These are phyloP conservation scores for Cyanocitta stelleri DNA, from an alignment of 2,113 vertebrate species.

Conservation along the genomic window DNA sequence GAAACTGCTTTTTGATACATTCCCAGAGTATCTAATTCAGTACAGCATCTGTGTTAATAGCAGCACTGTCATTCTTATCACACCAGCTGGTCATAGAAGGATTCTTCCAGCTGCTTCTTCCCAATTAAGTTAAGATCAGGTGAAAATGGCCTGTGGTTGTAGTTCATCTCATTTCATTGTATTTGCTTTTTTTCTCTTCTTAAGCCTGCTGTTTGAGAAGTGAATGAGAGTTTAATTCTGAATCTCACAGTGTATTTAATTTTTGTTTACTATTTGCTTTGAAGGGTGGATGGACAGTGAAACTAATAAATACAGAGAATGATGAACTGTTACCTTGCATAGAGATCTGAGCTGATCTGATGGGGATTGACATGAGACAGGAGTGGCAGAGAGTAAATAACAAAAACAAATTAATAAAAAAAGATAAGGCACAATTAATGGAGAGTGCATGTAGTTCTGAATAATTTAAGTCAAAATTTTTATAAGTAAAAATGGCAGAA, in stretches of 20 bases:
- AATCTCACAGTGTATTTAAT: not conserved
- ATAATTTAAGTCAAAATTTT: not conserved
- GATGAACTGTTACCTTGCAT: not conserved
- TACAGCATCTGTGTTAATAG: not conserved
- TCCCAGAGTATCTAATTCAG: not conserved
- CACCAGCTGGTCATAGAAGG: not conserved
- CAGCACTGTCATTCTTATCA: not conserved
- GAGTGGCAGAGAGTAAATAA: not conserved
- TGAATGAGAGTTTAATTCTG: not conserved
- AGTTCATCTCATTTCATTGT: not conserved
- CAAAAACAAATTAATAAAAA: not conserved
- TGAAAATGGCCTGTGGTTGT: not conserved
- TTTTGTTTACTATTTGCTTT: not conserved
- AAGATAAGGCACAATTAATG: not conserved
- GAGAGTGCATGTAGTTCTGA: not conserved
- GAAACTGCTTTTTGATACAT: not conserved
- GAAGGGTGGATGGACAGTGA: not conserved
- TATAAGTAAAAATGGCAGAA: not conserved
- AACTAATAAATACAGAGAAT: not conserved
- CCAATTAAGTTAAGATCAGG: not conserved
- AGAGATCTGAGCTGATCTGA: not conserved
- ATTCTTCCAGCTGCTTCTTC: not conserved
- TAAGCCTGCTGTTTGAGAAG: not conserved
- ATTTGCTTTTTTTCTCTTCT: not conserved
- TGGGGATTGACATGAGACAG: not conserved